Percentiles rank a stretch among this genome's conserved stretches.
phyloP scores from a whole-genome alignment of 1,140 invertebrate genomes.

The Holotrichia oblita region DNA sequence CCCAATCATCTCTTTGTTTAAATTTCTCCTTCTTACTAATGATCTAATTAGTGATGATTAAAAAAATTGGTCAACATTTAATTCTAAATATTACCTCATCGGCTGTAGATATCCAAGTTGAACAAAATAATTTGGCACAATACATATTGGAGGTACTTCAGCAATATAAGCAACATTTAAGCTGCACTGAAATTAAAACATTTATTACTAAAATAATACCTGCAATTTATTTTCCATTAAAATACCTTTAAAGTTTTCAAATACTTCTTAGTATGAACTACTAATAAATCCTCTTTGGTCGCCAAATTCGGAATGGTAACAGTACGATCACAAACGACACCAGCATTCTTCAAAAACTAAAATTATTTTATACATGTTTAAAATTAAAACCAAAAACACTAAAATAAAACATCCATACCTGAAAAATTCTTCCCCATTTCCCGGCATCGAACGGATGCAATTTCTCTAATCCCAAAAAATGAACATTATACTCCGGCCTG shows the following conservation, averaged over 20 bases:
- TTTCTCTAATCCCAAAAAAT: conserved; percentile 82
- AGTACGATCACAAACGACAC: conserved; percentile 64
- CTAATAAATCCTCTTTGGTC: conserved; percentile 71
- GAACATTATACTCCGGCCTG: conserved; percentile 80
- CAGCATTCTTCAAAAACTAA: conserved; percentile 67
- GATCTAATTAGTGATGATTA: no score
- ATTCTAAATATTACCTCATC: conserved; percentile 66
- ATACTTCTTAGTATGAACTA: conserved; percentile 79
- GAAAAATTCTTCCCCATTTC: conserved; percentile 81
- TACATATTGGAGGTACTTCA: conserved; percentile 77
- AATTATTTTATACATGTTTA: conserved; percentile 49
- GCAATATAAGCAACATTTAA: conserved; percentile 80
- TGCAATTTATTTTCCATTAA: neutral
- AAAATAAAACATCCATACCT: conserved; percentile 42
- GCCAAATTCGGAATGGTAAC: conserved; percentile 75
- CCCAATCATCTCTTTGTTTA: no score
- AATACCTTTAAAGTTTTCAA: conserved; percentile 73
- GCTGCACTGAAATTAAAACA: conserved; percentile 71
- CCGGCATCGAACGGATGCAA: conserved; percentile 89
- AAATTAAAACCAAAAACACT: neutral
- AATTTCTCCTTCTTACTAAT: no score
- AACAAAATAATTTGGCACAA: conserved; percentile 81
- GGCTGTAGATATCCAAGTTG: conserved; percentile 79
- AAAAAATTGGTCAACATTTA: no score
- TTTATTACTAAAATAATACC: conserved; percentile 35